phyloP scores from a whole-genome alignment of 2,797 vertebrate species.

The Silurus aristotelis region DNA sequence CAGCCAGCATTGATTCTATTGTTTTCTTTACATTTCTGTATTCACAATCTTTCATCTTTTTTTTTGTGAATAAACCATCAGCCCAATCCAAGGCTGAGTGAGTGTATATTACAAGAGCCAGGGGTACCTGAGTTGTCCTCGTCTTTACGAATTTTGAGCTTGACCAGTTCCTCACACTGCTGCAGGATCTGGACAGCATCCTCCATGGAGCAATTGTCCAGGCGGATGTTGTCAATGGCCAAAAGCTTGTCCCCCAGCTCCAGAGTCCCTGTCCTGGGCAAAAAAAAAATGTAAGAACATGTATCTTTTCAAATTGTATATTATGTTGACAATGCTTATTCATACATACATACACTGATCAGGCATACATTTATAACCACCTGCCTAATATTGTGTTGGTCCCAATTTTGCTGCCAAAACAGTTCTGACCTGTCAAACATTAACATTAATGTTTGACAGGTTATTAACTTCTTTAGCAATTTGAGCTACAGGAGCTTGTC shows the following conservation, averaged over 20 bases:
- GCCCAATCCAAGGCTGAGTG: slow-evolving; percentile 5
- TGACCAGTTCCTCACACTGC: slow-evolving; percentile 95
- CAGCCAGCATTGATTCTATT: not conserved
- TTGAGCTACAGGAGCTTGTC: too few relatives aligned
- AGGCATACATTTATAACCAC: too few relatives aligned
- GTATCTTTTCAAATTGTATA: not conserved
- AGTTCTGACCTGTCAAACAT: too few relatives aligned
- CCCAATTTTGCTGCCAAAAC: too few relatives aligned
- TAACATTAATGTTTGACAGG: too few relatives aligned
- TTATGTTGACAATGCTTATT: not conserved
- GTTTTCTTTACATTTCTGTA: not conserved
- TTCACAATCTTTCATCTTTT: not conserved
- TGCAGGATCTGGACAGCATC: slow-evolving; percentile 97
- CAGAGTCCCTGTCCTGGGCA: slow-evolving; percentile 87
- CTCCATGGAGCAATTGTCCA: slow-evolving; percentile 98
- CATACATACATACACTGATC: not conserved
- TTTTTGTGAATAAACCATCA: not conserved
- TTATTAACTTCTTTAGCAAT: too few relatives aligned
- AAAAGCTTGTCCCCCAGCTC: slow-evolving; percentile 95
- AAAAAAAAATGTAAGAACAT: not conserved
- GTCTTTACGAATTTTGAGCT: slow-evolving; percentile 96
- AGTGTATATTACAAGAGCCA: slow-evolving; percentile 38
- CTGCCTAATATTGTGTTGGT: too few relatives aligned
- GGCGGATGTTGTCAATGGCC: slow-evolving; percentile 94
- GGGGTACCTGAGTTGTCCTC: slow-evolving; percentile 94